Evolutionary conservation across 2,888 invertebrate genomes (phyloP).

Genomic region (Agonopterix subpropinquella): DNA sequence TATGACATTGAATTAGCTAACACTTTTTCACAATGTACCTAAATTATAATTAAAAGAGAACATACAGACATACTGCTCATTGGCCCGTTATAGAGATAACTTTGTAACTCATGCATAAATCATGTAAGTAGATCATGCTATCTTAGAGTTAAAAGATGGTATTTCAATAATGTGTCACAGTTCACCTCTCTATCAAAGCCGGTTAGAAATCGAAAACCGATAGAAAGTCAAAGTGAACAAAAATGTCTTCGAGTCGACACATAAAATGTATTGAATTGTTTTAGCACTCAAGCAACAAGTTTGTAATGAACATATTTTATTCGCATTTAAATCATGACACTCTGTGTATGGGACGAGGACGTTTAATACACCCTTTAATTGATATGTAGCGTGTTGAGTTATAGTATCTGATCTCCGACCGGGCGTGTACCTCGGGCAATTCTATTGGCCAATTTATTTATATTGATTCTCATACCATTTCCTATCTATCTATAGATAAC

Average conservation of each 20-base stretch:
- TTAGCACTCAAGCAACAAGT: slow-evolving; percentile 7
- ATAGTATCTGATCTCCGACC: slow-evolving; percentile 55
- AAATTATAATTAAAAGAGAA: too few species aligned
- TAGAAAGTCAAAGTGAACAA: not conserved
- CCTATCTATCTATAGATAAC: slow-evolving; percentile 48
- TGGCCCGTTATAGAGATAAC: too few species aligned
- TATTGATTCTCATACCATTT: slow-evolving; percentile 61
- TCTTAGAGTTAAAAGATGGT: too few species aligned
- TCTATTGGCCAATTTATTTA: slow-evolving; percentile 67
- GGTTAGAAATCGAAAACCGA: too few species aligned
- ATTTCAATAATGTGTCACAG: too few species aligned
- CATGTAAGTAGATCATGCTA: too few species aligned
- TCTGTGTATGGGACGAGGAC: slow-evolving; percentile 42
- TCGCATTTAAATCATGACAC: slow-evolving; percentile 24
- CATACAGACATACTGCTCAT: too few species aligned
- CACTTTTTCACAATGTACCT: too few species aligned
- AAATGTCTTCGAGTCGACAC: not conserved
- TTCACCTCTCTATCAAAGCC: too few species aligned
- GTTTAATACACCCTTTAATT: slow-evolving; percentile 64
- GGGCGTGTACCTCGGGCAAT: slow-evolving; percentile 53
- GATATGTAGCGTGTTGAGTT: slow-evolving; percentile 67
- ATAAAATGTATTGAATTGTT: slow-evolving; percentile 1
- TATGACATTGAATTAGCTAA: too few species aligned
- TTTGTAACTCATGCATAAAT: too few species aligned
- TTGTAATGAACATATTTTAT: slow-evolving; percentile 10